Evolutionary conservation across 2,113 vertebrate genomes (phyloP).

Genomic region (Gorilla gorilla): DNA sequence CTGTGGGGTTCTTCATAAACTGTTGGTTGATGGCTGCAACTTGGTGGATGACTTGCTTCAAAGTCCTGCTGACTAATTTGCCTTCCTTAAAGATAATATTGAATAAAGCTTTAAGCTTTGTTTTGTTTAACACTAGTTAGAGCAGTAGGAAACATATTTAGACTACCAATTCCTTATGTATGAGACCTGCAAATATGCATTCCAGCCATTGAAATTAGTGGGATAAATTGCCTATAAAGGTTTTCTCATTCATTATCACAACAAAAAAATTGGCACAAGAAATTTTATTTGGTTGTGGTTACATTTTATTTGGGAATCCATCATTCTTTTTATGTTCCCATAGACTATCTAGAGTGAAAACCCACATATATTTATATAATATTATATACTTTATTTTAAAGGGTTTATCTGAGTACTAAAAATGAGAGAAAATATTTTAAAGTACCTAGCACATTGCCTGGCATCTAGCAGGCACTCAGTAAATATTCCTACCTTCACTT

Average conservation of each 20-base stretch:
- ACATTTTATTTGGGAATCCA: constrained; percentile 41
- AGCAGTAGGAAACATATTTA: constrained; percentile 31
- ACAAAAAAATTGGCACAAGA: not conserved
- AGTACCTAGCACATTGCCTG: not conserved
- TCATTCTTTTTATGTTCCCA: constrained; percentile 36
- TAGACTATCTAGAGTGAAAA: not conserved
- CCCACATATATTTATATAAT: not conserved
- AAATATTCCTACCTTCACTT: not conserved
- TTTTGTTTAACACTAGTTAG: constrained; percentile 46
- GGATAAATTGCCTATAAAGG: constrained; percentile 34
- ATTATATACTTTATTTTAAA: constrained; percentile 9
- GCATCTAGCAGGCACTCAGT: not conserved
- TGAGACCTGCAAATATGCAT: constrained; percentile 5
- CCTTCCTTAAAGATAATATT: not conserved
- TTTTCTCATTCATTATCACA: not conserved
- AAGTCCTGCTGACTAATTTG: constrained; percentile 27
- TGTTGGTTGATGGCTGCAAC: not conserved
- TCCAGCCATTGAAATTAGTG: constrained; percentile 15
- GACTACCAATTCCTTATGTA: not conserved
- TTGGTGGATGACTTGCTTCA: not conserved
- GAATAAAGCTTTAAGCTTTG: constrained; percentile 21
- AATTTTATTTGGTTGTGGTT: constrained; percentile 48
- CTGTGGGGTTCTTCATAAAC: not conserved
- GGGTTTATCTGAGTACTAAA: constrained; percentile 3
- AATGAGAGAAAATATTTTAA: constrained; percentile 21